Conservation (phyloP, 2,113 vertebrate species). For the Oncorhynchus nerka region DNA sequence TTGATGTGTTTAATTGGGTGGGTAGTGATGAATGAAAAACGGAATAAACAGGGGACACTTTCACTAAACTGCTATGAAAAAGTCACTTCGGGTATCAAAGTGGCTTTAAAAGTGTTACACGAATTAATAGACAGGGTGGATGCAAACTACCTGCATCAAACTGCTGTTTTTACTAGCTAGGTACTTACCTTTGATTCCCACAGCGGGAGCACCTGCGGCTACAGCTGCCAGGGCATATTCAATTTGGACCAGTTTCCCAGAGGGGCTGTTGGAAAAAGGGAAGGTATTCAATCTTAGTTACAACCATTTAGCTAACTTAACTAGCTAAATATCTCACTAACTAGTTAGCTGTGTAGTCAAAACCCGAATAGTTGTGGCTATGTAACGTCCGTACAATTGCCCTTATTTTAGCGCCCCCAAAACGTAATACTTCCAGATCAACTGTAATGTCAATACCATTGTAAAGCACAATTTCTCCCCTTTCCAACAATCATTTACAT, state of each 20-base stretch:
- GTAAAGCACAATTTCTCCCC: too few relatives aligned
- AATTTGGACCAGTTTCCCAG: constrained; percentile 87
- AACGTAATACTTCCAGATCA: too few relatives aligned
- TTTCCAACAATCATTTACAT: too few relatives aligned
- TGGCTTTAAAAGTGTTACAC: neutral
- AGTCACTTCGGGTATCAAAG: too few relatives aligned
- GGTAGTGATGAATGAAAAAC: neutral
- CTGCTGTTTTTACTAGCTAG: neutral
- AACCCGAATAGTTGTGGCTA: neutral
- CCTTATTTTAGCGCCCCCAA: too few relatives aligned
- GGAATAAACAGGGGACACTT: too few relatives aligned
- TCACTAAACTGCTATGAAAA: too few relatives aligned
- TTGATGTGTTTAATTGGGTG: too few relatives aligned
- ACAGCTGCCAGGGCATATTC: constrained; percentile 86
- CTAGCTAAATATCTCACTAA: neutral
- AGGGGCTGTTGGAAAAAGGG: constrained; percentile 69
- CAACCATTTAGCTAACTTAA: neutral
- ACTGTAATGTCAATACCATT: too few relatives aligned
- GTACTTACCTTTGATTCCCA: constrained; percentile 87
- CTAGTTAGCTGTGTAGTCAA: neutral
- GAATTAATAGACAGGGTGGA: neutral
- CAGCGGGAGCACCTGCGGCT: constrained; percentile 84
- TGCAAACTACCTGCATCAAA: neutral
- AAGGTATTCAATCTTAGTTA: neutral
- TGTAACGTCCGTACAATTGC: neutral